Evolutionary conservation across 2,797 vertebrate genomes (phyloP).

Genomic region (Oreochromis grahami): DNA sequence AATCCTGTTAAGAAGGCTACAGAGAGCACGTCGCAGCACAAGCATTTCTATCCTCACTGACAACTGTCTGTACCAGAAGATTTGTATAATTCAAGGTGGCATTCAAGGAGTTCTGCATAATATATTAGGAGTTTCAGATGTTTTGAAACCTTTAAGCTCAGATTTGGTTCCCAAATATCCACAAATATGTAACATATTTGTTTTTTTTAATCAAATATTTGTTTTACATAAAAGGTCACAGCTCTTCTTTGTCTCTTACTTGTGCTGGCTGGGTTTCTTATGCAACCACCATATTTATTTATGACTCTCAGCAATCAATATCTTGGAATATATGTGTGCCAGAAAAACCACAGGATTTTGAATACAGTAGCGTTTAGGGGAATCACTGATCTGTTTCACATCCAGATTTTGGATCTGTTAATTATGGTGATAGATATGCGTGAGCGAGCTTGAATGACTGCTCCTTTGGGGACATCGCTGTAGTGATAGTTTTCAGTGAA

Average conservation of each 20-base stretch:
- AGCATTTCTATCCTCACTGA: slow-evolving; percentile 18
- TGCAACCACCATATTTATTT: slow-evolving; percentile 42
- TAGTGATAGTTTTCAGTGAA: neutral
- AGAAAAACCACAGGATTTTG: slow-evolving; percentile 17
- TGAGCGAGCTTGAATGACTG: slow-evolving; percentile 7
- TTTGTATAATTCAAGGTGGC: slow-evolving; percentile 46
- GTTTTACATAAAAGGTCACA: neutral
- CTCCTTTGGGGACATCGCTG: neutral
- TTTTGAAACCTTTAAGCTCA: neutral
- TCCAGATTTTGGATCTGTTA: slow-evolving; percentile 12
- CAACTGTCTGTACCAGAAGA: slow-evolving; percentile 33
- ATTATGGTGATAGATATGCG: slow-evolving; percentile 24
- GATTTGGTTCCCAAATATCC: neutral
- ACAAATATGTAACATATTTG: neutral
- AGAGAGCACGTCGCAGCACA: slow-evolving; percentile 19
- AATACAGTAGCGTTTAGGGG: neutral
- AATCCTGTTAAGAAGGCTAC: slow-evolving; percentile 55
- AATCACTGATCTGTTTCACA: neutral
- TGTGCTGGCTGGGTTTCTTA: slow-evolving; percentile 17
- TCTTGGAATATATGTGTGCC: neutral
- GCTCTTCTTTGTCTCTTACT: neutral
- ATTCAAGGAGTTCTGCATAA: slow-evolving; percentile 4
- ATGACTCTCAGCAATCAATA: slow-evolving; percentile 29
- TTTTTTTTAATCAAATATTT: neutral
- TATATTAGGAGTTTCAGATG: neutral